These are phyloP conservation scores for Diogma glabrata DNA, from an alignment of 2,888 invertebrate genomes.

Conservation along the genomic window DNA sequence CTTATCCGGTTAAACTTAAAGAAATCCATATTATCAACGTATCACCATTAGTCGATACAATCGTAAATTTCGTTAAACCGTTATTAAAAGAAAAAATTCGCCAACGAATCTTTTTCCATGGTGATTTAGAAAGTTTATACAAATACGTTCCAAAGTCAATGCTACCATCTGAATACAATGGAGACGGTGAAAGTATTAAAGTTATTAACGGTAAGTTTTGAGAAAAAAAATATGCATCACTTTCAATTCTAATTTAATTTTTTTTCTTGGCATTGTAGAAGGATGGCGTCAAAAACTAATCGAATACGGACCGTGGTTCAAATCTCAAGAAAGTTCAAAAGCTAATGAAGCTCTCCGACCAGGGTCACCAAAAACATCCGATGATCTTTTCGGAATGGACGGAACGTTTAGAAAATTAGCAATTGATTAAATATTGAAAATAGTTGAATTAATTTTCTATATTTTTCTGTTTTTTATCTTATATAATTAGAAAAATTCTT, in stretches of 20 bases:
- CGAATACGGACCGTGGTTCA: constrained; percentile 69
- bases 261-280: constrained; percentile 50
- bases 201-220: constrained; percentile 63
- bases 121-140: constrained; percentile 60
- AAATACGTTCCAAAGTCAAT: constrained; percentile 68
- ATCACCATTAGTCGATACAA: constrained; percentile 72
- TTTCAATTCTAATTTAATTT: constrained; percentile 11
- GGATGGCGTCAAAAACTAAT: constrained; percentile 69
- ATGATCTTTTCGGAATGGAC: constrained; percentile 80
- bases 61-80: constrained; percentile 74
- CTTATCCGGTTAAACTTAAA: constrained; percentile 78
- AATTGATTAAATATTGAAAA: constrained; percentile 59
- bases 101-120: constrained; percentile 70
- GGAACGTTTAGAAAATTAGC: constrained; percentile 76
- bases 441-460: no score
- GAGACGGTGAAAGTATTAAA: constrained; percentile 58
- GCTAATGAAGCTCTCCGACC: constrained; percentile 71
- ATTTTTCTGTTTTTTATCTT: no score
- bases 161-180: constrained; percentile 73
- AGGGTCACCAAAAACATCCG: constrained; percentile 73
- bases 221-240: constrained; percentile 31
- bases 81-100: constrained; percentile 80
- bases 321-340: constrained; percentile 63
- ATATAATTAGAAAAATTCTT: no score
- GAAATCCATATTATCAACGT: constrained; percentile 78